Conservation (phyloP, 1,140 invertebrate genomes). For the Lepidotrigona ventralis region DNA sequence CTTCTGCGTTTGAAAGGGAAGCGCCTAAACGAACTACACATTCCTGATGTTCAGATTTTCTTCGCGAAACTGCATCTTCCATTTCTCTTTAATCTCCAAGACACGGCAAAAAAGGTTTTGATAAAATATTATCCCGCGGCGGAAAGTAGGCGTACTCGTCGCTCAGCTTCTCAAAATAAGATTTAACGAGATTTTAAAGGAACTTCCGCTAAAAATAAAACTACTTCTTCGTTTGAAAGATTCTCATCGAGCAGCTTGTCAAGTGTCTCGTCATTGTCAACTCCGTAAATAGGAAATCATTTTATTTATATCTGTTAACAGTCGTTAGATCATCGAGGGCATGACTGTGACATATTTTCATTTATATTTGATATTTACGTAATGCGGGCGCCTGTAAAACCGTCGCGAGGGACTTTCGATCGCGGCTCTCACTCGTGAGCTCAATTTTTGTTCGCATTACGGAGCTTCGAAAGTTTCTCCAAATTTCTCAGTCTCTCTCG, state of each 20-base stretch:
- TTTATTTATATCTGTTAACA: neutral
- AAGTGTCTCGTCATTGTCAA: neutral
- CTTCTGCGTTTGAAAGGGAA: no score
- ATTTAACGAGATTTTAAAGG: neutral
- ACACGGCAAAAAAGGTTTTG: no score
- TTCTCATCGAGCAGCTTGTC: neutral
- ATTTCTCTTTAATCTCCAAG: no score
- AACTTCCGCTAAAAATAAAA: neutral
- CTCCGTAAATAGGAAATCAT: neutral
- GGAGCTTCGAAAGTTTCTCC: conserved; percentile 44
- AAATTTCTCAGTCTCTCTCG: conserved; percentile 34
- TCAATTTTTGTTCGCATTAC: conserved; percentile 1
- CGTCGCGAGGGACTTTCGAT: neutral
- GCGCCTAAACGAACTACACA: neutral
- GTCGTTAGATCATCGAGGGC: conserved; percentile 23
- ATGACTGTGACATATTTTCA: conserved; percentile 27
- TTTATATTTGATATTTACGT: conserved; percentile 46
- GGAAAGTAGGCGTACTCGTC: no score
- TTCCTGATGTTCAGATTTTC: neutral
- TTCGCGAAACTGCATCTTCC: neutral
- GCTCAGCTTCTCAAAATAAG: neutral
- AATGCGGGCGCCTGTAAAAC: conserved; percentile 24
- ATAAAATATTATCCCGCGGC: neutral
- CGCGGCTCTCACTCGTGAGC: neutral
- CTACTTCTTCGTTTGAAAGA: neutral